phyloP scores from a whole-genome alignment of 1,140 invertebrate species.

The Temnothorax nylanderi region DNA sequence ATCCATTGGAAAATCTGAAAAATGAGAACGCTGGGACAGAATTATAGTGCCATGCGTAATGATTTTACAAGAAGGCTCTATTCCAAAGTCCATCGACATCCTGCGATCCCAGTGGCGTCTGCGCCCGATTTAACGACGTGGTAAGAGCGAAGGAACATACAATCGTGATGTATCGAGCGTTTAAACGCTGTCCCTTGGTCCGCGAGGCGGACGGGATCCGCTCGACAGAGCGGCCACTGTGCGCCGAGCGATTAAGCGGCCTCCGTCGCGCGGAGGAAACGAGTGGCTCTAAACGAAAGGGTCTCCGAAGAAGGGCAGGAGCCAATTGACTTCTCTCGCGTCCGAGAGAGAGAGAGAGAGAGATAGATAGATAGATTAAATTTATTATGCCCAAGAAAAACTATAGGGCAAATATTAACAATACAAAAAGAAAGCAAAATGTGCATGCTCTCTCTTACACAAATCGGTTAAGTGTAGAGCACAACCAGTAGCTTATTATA shows the following conservation, averaged over 20 bases:
- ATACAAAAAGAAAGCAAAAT: too few species aligned
- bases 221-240: conserved; percentile 43
- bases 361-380: too few species aligned
- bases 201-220: neutral
- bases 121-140: conserved; percentile 18
- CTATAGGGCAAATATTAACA: too few species aligned
- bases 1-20: neutral
- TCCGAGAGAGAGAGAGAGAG: conserved; percentile 1
- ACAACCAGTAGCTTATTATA: too few species aligned
- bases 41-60: neutral
- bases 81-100: neutral
- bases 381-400: too few species aligned
- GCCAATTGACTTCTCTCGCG: conserved; percentile 57
- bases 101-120: neutral
- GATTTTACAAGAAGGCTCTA: neutral
- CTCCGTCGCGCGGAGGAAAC: conserved; percentile 23
- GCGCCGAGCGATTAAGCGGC: conserved; percentile 37
- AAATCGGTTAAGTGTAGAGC: too few species aligned
- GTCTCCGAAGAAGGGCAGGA: conserved; percentile 61
- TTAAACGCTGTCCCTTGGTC: conserved; percentile 33
- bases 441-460: too few species aligned
- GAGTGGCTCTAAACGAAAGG: conserved; percentile 46
- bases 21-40: neutral
- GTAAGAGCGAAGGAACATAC: neutral
- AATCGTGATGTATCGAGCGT: conserved; percentile 39